Conservation (phyloP, 2,113 vertebrate species). For the Motacilla tschutschensis region DNA sequence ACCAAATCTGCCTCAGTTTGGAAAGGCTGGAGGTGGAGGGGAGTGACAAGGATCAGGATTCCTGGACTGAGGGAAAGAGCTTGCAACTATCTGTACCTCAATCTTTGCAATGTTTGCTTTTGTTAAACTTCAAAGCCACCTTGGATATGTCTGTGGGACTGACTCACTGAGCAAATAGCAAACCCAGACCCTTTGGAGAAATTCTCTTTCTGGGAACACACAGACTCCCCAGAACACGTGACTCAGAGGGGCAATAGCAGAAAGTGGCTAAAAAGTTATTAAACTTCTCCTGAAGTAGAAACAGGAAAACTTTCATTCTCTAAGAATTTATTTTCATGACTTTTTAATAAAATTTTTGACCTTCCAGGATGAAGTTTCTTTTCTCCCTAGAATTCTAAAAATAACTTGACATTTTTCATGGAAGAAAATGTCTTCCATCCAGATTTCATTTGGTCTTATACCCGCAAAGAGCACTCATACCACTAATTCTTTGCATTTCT, state of each 20-base stretch:
- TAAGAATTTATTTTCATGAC: constrained; percentile 29
- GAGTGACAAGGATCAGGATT: neutral
- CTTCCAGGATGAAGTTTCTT: constrained; percentile 9
- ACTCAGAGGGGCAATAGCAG: neutral
- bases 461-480: neutral
- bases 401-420: constrained; percentile 42
- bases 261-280: neutral
- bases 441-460: constrained; percentile 2
- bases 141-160: neutral
- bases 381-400: neutral
- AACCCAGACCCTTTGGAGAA: neutral
- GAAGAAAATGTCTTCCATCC: constrained; percentile 16
- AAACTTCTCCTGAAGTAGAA: neutral
- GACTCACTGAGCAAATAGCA: neutral
- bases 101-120: neutral
- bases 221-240: fast-evolving
- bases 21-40: constrained; percentile 8
- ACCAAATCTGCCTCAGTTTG: constrained; percentile 20
- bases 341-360: constrained; percentile 47
- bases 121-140: neutral
- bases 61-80: neutral
- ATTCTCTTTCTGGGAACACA: neutral
- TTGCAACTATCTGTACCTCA: neutral
- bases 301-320: neutral
- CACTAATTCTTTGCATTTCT: constrained; percentile 24